A percentile compares a stretch with the other conserved stretches of the same genome.
Conservation (phyloP, 2,797 vertebrate genomes). For the Gila robusta region DNA sequence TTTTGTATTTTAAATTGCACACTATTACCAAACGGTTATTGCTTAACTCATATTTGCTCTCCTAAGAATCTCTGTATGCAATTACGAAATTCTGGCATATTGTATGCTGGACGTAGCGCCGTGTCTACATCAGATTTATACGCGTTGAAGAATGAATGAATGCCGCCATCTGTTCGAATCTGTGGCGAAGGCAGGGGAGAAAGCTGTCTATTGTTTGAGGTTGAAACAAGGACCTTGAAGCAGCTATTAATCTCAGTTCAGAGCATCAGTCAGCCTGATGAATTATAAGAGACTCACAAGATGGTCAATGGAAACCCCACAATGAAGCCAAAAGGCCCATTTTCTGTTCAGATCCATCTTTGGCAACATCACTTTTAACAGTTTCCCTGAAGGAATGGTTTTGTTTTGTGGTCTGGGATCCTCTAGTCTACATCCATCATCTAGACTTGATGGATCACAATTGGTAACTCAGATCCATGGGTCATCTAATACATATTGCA, state of each 20-base stretch:
- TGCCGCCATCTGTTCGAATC: conserved; percentile 55
- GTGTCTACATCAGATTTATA: conserved; percentile 49
- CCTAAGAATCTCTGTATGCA: conserved; percentile 34
- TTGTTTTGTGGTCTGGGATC: conserved; percentile 1
- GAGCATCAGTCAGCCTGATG: conserved; percentile 41
- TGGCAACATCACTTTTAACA: neutral
- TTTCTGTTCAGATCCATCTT: conserved; percentile 20
- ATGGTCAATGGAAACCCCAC: neutral
- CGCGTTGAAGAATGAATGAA: conserved; percentile 47
- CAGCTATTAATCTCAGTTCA: conserved; percentile 43
- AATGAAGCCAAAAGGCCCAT: neutral
- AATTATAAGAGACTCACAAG: conserved; percentile 30
- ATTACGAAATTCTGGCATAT: conserved; percentile 26
- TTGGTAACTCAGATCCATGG: neutral
- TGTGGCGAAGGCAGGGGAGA: conserved; percentile 20
- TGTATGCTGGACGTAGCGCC: conserved; percentile 11
- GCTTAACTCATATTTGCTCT: conserved; percentile 23
- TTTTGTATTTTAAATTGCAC: conserved; percentile 24
- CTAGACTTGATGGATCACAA: neutral
- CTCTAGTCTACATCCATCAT: neutral
- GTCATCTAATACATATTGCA: neutral
- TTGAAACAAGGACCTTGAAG: conserved; percentile 35
- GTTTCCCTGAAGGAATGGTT: neutral
- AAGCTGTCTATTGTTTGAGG: conserved; percentile 36
- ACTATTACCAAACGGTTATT: neutral